Base-by-base conservation (phyloP, 2,888 invertebrate species). In the Frankliniella intonsa region DNA sequence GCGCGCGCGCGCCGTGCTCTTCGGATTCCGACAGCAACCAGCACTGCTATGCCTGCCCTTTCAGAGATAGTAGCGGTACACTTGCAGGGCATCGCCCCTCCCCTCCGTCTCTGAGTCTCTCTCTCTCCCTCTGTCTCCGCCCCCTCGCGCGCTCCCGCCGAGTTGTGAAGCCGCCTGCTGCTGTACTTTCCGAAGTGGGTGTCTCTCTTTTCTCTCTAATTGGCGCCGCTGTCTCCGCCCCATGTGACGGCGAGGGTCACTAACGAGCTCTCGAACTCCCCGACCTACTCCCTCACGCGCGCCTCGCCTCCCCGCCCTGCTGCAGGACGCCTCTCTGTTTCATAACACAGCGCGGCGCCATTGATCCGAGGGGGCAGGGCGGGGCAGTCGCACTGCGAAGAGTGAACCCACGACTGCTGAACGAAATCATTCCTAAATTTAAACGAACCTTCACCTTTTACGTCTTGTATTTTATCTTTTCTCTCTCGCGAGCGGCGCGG, bases 161-260 rank as follows among this genome's bases (percentile, higher is more conserved):
- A 62, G 62, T 14, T 62, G 62, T 62, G 19, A 14, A 62, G 14
- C 62, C 62, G 62, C n/a, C 62, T 14, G 62, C 19, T 38, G 38
- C 38, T 38, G 38, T 38, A 38, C 62, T 14, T n/a, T 62, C 62
- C 62, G 38, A 62, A 62, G 62, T 14, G 62, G 62, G 62, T 17
- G 62, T 69, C 69, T 69, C 55, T 55, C 69, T 69, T 22, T 69
- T 25, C 69, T 11, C 69, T 25, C 69, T 76, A 76, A 76, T 76
- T 76, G 69, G 69, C 25, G 25, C 22, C 69, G 69, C n/a, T 62
- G 62, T 62, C 62, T 62, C 17, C 62, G 17, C n/a, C 19, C 19
- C 62, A n/a, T 62, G 62, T 17, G 19, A n/a, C n/a, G 62, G 62
- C 62, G 62, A n/a, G 62, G 62, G 62, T 7, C 62, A 62, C 62